Base-by-base conservation (phyloP, 2,888 invertebrate genomes). In the Laothoe populi region DNA sequence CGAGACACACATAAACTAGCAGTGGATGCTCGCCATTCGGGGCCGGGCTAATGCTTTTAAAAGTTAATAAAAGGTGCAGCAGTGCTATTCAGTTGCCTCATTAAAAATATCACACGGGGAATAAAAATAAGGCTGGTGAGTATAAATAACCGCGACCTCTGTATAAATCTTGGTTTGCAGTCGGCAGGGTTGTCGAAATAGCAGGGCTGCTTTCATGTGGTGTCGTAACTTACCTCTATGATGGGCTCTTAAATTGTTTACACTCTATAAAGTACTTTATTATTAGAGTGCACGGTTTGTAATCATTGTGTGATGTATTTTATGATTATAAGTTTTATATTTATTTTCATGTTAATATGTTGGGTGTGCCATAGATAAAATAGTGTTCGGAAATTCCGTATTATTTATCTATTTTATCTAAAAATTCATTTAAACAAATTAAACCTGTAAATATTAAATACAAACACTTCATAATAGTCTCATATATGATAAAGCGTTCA, bases 91-190 rank as follows among this genome's bases (percentile, higher is more conserved):
- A 88, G 85, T 86, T 86, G 82, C 84, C 87, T 90, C 90, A 90
- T 90, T 90, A 90, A 90, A 90, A 90, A 90, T 90, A 90, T 90
- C 90, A 90, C 88, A 88, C 86, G 78, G 81, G 86, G 85, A 88
- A 90, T 90, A 90, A 90, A 91, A 91, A 90, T 89, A 87, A 87
- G 85, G 86, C 74, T 79, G 80, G 81, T 74, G 72, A 72, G 80
- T 87, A 88, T 90, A 91, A 91, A 91, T 90, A 88, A 89, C 89
- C 78, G 81, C 83, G 75, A 81, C 79, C 86, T 83, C 79, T 73
- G 76, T 85, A 90, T 91, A 91, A 90, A 90, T 90, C 89, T 90
- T 88, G 86, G 88, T 88, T 87, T 86, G 80, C 82, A 82, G 81
- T 78, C 72, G 68, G 68, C 74, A 90, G 90, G 89, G 90, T 73